These are phyloP conservation scores for Ooceraea biroi DNA, from an alignment of 1,140 invertebrate genomes.

Conservation along the genomic window DNA sequence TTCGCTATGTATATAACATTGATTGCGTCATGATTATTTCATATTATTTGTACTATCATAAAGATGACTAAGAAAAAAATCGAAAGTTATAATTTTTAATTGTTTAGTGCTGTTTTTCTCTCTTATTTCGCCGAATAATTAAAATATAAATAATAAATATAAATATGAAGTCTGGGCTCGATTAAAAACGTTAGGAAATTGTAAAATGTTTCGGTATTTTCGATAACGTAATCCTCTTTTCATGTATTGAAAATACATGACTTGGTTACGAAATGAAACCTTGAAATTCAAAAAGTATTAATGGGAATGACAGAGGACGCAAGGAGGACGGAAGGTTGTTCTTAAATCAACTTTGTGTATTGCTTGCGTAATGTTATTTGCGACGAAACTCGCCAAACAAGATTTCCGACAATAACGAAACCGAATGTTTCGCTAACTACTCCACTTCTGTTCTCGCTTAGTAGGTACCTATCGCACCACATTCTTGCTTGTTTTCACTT, in stretches of 20 bases:
- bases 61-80: not conserved
- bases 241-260: too few relatives aligned
- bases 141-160: too few relatives aligned
- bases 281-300: slow-evolving; percentile 9
- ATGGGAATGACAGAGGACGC: slow-evolving; percentile 21
- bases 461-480: not conserved
- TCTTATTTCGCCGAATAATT: not conserved
- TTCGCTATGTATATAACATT: not conserved
- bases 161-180: too few relatives aligned
- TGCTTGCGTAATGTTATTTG: slow-evolving; percentile 48
- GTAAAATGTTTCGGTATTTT: too few relatives aligned
- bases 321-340: not conserved
- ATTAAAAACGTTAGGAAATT: too few relatives aligned
- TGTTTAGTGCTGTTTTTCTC: not conserved
- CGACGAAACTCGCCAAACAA: slow-evolving; percentile 32
- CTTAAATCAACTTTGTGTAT: slow-evolving; percentile 41
- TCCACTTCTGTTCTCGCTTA: not conserved
- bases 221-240: too few relatives aligned
- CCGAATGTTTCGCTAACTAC: not conserved
- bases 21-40: not conserved
- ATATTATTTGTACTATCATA: not conserved
- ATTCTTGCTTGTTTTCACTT: not conserved
- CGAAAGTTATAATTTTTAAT: not conserved
- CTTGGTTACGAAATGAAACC: slow-evolving; percentile 9
- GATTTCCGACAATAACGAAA: slow-evolving; percentile 40